Conservation (phyloP, 1,140 invertebrate species). For the Coboldia fuscipes region DNA sequence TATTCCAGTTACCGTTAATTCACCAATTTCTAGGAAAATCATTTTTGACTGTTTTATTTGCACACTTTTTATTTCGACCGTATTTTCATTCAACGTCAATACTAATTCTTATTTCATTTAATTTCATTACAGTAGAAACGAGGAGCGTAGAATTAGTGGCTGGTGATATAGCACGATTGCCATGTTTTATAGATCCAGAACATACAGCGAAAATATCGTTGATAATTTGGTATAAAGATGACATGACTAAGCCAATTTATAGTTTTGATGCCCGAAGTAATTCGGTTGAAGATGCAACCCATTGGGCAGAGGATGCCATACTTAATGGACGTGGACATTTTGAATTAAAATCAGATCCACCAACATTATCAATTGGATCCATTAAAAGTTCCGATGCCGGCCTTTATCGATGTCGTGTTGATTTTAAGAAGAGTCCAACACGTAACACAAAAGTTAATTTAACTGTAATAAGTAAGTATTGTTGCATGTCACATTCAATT, state of each 20-base stretch:
- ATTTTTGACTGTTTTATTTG: too few species aligned
- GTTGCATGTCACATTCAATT: too few species aligned
- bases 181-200: conserved; percentile 40
- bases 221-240: conserved; percentile 52
- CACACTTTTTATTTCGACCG: too few species aligned
- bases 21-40: too few species aligned
- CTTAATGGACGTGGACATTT: conserved; percentile 34
- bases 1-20: too few species aligned
- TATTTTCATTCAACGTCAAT: too few species aligned
- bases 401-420: conserved; percentile 45
- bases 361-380: conserved; percentile 34
- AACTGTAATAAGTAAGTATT: conserved; percentile 45
- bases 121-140: conserved; percentile 1
- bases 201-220: conserved; percentile 38
- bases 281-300: conserved; percentile 27
- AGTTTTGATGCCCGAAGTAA: conserved; percentile 34
- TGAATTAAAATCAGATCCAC: conserved; percentile 23
- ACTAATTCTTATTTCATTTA: too few species aligned
- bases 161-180: conserved; percentile 36
- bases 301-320: conserved; percentile 32
- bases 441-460: conserved; percentile 46
- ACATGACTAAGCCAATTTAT: conserved; percentile 38
- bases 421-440: conserved; percentile 48
- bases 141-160: conserved; percentile 28
- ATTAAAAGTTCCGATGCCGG: conserved; percentile 38